Conservation (phyloP, 2,888 invertebrate species). For the Thumatha senex region DNA sequence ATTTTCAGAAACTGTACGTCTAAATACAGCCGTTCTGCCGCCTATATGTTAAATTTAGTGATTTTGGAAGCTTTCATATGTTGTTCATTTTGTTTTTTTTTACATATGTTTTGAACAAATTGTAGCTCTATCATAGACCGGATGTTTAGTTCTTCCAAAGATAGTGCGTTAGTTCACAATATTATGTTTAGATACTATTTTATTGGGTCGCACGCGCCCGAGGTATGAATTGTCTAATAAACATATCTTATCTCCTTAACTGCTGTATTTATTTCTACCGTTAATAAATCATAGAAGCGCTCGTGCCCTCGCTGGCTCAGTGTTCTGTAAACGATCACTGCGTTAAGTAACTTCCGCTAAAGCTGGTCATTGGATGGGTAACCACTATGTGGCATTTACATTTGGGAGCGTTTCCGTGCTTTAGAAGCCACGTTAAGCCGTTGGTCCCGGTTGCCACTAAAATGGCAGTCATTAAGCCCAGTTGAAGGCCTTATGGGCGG, state of each 20-base stretch:
- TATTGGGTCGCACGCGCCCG: conserved; percentile 54
- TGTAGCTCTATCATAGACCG: conserved; percentile 47
- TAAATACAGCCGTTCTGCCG: conserved; percentile 1
- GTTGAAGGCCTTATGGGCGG: too few species aligned
- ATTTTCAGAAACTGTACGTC: conserved; percentile 19
- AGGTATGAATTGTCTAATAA: conserved; percentile 80
- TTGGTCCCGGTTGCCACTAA: too few species aligned
- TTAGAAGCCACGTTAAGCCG: too few species aligned
- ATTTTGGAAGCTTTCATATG: conserved; percentile 47
- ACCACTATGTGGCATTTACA: too few species aligned
- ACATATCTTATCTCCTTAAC: conserved; percentile 79
- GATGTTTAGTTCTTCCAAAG: conserved; percentile 78
- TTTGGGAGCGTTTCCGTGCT: too few species aligned
- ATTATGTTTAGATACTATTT: conserved; percentile 58
- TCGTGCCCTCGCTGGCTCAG: too few species aligned
- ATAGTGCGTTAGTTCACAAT: conserved; percentile 72
- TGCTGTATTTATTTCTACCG: conserved; percentile 32
- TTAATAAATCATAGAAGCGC: too few species aligned
- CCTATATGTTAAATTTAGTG: conserved; percentile 32
- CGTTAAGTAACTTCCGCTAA: too few species aligned
- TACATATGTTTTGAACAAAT: conserved; percentile 35
- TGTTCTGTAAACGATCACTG: too few species aligned
- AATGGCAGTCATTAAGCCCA: too few species aligned
- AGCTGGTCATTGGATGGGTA: too few species aligned
- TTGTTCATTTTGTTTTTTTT: conserved; percentile 32